Conservation (phyloP, 1,140 invertebrate genomes). For the Stegodyphus mimosarum region DNA sequence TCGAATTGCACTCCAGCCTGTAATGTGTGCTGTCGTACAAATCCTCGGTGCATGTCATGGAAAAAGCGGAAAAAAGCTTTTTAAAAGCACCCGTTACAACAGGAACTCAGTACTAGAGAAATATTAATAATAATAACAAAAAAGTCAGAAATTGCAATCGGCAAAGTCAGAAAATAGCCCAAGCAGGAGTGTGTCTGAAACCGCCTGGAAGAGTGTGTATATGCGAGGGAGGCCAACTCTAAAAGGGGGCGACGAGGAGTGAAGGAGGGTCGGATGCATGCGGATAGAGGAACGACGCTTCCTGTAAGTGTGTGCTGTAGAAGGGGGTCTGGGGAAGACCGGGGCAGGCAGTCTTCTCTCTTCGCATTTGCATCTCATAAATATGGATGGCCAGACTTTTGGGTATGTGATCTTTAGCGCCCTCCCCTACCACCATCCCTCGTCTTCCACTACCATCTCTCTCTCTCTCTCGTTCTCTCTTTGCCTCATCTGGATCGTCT, state of each 20-base stretch:
- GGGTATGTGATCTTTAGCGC: constrained; percentile 60
- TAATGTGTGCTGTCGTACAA: background rate
- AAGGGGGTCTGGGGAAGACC: background rate
- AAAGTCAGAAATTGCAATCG: constrained; percentile 6
- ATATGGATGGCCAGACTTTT: constrained; percentile 58
- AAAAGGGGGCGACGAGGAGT: background rate
- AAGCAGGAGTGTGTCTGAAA: constrained; percentile 8
- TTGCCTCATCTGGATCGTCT: constrained; percentile 59
- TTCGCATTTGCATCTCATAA: constrained; percentile 60
- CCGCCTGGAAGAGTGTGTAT: background rate
- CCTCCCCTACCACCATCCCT: constrained; percentile 17
- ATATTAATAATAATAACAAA: constrained; percentile 51
- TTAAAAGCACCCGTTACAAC: constrained; percentile 26
- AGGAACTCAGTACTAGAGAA: constrained; percentile 11
- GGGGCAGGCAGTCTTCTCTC: constrained; percentile 45
- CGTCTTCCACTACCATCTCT: constrained; percentile 4
- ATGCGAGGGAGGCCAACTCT: constrained; percentile 1
- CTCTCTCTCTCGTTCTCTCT: constrained; percentile 38
- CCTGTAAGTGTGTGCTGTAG: constrained; percentile 23
- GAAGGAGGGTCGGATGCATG: background rate
- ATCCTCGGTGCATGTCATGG: too few species aligned
- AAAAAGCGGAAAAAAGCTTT: constrained; percentile 32
- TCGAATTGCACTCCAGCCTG: constrained; percentile 16
- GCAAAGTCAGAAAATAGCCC: constrained; percentile 51
- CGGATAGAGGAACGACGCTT: constrained; percentile 16